phyloP scores from a whole-genome alignment of 2,797 vertebrate genomes.

The Anisognathus igniventris region DNA sequence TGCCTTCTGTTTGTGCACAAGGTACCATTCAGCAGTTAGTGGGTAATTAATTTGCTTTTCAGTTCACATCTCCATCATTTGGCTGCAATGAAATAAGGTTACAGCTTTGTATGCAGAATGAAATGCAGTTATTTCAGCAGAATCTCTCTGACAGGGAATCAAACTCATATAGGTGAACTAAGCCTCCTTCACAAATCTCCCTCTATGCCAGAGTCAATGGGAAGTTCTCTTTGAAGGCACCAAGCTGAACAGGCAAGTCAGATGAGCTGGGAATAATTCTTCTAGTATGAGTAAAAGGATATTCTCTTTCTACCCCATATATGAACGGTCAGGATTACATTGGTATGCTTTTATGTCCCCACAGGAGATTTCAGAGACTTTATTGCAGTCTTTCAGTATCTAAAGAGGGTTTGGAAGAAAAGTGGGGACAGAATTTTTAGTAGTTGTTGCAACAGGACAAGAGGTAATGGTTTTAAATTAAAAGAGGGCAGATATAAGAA shows the following conservation, averaged over 20 bases:
- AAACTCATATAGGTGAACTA: not conserved
- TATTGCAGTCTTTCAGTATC: not conserved
- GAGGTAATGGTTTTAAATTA: not conserved
- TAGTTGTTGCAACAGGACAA: not conserved
- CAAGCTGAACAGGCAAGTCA: not conserved
- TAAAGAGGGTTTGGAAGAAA: not conserved
- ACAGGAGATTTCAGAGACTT: not conserved
- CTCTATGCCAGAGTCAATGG: not conserved
- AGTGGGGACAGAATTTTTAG: not conserved
- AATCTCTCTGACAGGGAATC: not conserved
- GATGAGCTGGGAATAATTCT: not conserved
- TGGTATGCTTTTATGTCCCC: not conserved
- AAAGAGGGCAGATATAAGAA: not conserved
- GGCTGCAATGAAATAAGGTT: not conserved
- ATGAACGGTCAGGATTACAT: not conserved
- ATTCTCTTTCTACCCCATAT: not conserved
- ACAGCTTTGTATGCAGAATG: not conserved
- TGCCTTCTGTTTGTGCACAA: conserved; percentile 31
- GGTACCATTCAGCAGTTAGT: not conserved
- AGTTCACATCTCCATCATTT: not conserved
- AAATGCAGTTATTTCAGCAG: not conserved
- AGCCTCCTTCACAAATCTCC: not conserved
- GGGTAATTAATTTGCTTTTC: not conserved
- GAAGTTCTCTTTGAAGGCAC: not conserved
- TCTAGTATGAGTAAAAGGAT: not conserved